Evolutionary conservation across 92 coral and sea anemone genomes (phyloP).

Genomic region (Siderastrea siderea): DNA sequence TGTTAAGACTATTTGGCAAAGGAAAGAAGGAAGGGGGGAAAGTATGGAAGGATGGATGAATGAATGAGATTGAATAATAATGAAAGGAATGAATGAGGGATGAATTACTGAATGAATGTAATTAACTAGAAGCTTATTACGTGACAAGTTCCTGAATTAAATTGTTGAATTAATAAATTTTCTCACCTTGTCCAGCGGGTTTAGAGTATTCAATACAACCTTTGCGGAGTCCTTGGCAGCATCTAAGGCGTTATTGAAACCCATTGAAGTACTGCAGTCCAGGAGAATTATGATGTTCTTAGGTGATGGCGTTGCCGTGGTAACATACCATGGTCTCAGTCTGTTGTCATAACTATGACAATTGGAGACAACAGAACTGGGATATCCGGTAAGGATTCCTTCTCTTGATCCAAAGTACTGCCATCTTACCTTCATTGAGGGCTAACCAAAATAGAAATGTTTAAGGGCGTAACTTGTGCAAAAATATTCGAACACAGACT

Average conservation of each 20-base stretch:
- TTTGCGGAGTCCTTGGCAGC: slow-evolving; percentile 67
- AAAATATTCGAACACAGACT: not conserved
- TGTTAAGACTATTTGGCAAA: no score
- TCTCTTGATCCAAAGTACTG: slow-evolving; percentile 92
- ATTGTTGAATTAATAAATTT: not conserved
- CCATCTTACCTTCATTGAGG: slow-evolving; percentile 67
- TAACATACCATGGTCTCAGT: slow-evolving; percentile 87
- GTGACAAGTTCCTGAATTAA: no score
- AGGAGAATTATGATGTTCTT: slow-evolving; percentile 83
- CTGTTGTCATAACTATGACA: slow-evolving; percentile 82
- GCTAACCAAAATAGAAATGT: not conserved
- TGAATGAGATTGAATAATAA: no score
- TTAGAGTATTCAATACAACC: slow-evolving; percentile 61
- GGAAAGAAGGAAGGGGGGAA: no score
- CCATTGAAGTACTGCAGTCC: slow-evolving; percentile 89
- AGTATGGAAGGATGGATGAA: no score
- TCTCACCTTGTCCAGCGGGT: slow-evolving; percentile 78
- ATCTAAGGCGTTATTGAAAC: slow-evolving; percentile 33
- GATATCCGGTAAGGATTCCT: slow-evolving; percentile 69
- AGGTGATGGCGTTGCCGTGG: slow-evolving; percentile 74
- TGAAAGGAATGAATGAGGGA: no score
- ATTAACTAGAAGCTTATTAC: no score
- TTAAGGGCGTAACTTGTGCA: not conserved
- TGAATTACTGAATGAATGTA: no score
- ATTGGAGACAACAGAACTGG: slow-evolving; percentile 25